Conservation (phyloP, 2,113 vertebrate genomes). For the Holacanthus passer region DNA sequence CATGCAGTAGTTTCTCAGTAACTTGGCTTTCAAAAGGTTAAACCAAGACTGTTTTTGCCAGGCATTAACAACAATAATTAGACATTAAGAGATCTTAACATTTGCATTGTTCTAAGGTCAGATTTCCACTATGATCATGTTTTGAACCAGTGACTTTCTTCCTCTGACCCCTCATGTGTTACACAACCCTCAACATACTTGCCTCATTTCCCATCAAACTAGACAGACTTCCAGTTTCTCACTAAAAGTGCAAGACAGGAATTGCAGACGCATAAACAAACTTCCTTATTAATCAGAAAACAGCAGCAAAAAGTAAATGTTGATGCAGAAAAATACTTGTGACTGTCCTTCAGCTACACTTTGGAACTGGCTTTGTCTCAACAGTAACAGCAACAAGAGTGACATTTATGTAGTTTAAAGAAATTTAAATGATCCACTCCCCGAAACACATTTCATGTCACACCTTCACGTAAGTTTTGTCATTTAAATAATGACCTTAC, state of each 20-base stretch:
- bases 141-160: neutral
- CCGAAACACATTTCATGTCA: neutral
- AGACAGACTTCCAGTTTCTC: constrained; percentile 27
- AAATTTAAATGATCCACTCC: neutral
- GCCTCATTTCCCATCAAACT: constrained; percentile 47
- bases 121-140: neutral
- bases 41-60: neutral
- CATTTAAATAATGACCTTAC: neutral
- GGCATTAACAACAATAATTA: neutral
- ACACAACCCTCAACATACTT: constrained; percentile 27
- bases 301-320: neutral
- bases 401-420: neutral
- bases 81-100: neutral
- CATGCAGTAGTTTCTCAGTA: neutral
- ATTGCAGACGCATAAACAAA: neutral
- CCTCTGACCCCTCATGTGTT: constrained; percentile 4
- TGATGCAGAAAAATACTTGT: neutral
- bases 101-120: neutral
- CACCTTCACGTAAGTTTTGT: no score
- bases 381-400: neutral
- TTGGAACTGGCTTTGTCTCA: neutral
- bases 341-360: neutral
- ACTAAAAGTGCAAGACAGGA: neutral
- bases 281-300: constrained; percentile 22
- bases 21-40: neutral